phyloP scores from a whole-genome alignment of 2,113 vertebrate species.

The Hipposideros armiger region DNA sequence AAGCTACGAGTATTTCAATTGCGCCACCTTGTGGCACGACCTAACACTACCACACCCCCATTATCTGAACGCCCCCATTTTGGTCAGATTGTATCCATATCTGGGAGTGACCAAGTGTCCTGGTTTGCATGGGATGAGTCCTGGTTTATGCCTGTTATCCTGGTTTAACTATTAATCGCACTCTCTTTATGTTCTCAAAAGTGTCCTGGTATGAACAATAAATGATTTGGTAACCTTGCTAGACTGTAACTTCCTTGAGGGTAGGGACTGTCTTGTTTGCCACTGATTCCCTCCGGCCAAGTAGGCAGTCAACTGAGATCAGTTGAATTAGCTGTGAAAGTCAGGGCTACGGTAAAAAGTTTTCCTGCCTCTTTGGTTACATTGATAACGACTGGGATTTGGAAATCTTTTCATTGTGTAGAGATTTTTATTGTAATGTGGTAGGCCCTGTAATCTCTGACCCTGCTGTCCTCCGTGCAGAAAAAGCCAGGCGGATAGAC shows the following conservation, averaged over 20 bases:
- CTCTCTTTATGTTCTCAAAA: not conserved
- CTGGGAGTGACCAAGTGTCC: not conserved
- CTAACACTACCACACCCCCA: conserved; percentile 67
- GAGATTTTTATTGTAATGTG: conserved; percentile 69
- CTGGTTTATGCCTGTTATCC: not conserved
- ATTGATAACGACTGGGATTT: conserved; percentile 33
- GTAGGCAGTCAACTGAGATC: not conserved
- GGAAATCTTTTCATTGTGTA: conserved; percentile 9
- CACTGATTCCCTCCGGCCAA: not conserved
- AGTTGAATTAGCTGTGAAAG: not conserved
- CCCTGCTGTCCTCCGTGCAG: conserved; percentile 65
- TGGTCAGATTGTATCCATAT: not conserved
- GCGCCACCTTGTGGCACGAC: conserved; percentile 83
- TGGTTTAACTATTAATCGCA: not conserved
- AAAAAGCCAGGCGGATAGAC: conserved; percentile 78
- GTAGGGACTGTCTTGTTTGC: not conserved
- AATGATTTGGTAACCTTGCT: not conserved
- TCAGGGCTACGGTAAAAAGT: conserved; percentile 1
- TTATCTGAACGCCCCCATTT: conserved; percentile 49
- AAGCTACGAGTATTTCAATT: conserved; percentile 79
- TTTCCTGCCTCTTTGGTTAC: conserved; percentile 6
- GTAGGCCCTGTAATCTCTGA: conserved; percentile 73
- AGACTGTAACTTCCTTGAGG: conserved; percentile 67
- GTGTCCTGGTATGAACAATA: not conserved
- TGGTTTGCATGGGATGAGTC: not conserved